Evolutionary conservation across 2,797 vertebrate genomes (phyloP).

Genomic region (Sebastes minor): DNA sequence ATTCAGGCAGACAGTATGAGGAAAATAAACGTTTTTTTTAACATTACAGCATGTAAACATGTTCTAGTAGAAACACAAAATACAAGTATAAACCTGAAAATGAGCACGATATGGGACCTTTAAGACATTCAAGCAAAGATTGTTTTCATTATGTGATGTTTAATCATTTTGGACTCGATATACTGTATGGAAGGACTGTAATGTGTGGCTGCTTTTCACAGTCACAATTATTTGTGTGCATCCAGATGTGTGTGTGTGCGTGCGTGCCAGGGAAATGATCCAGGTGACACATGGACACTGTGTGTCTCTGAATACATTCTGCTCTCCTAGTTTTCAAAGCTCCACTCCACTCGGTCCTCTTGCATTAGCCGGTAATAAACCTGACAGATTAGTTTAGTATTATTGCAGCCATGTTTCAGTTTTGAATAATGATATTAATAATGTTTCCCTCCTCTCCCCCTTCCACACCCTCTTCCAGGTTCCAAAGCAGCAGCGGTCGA

Average conservation of each 20-base stretch:
- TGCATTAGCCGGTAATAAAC: not conserved
- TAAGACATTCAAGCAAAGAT: not conserved
- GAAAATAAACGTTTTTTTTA: no score
- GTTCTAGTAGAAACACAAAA: no score
- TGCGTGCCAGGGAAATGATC: slow-evolving; percentile 40
- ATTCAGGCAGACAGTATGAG: no score
- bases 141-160: not conserved
- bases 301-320: slow-evolving; percentile 12
- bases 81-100: no score
- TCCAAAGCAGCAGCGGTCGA: slow-evolving; percentile 87
- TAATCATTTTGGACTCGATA: slow-evolving; percentile 5
- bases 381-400: not conserved
- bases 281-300: slow-evolving; percentile 62
- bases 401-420: not conserved
- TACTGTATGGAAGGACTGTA: slow-evolving; percentile 5
- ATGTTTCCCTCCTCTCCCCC: not conserved
- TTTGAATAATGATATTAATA: not conserved
- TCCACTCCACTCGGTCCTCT: not conserved
- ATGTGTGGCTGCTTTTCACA: slow-evolving; percentile 21
- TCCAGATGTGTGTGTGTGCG: slow-evolving; percentile 53
- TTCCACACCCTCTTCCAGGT: slow-evolving; percentile 73
- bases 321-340: not conserved
- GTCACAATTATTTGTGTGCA: slow-evolving; percentile 25
- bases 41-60: no score
- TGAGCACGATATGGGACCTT: no score